A percentile compares a stretch with the other conserved stretches of the same genome.
These are phyloP conservation scores for Philonicus albiceps DNA, from an alignment of 2,888 invertebrate genomes.

Conservation along the genomic window DNA sequence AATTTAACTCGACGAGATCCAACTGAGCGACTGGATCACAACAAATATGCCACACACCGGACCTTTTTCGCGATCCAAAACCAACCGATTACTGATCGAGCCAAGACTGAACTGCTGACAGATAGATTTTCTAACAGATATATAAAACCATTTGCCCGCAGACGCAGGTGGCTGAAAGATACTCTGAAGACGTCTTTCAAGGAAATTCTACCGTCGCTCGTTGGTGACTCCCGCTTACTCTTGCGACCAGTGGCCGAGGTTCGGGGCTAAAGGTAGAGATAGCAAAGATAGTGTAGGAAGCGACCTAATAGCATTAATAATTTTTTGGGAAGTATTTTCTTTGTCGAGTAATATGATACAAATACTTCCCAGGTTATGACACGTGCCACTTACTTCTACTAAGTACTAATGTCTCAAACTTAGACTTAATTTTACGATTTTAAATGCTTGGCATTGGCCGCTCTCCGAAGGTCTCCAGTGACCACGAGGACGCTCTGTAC, in stretches of 20 bases:
- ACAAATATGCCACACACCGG: neutral
- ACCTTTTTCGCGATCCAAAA: constrained; percentile 37
- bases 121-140: constrained; percentile 42
- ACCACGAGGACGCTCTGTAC: neutral
- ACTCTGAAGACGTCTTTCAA: constrained; percentile 32
- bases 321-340: neutral
- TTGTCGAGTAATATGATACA: neutral
- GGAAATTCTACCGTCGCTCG: neutral
- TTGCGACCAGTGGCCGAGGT: neutral
- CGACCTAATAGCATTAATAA: neutral
- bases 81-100: constrained; percentile 47
- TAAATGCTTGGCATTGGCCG: neutral
- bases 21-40: neutral
- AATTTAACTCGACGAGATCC: neutral
- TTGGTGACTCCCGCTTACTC: constrained; percentile 5
- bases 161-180: neutral
- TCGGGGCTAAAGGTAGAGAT: neutral
- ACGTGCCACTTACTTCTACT: neutral
- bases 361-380: neutral
- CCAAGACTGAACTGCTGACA: constrained; percentile 44
- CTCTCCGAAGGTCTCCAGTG: neutral
- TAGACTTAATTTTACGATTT: neutral
- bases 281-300: neutral
- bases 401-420: neutral
- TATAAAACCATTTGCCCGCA: constrained; percentile 43